phyloP scores from a whole-genome alignment of 2,888 invertebrate genomes.

The Agrochola macilenta region DNA sequence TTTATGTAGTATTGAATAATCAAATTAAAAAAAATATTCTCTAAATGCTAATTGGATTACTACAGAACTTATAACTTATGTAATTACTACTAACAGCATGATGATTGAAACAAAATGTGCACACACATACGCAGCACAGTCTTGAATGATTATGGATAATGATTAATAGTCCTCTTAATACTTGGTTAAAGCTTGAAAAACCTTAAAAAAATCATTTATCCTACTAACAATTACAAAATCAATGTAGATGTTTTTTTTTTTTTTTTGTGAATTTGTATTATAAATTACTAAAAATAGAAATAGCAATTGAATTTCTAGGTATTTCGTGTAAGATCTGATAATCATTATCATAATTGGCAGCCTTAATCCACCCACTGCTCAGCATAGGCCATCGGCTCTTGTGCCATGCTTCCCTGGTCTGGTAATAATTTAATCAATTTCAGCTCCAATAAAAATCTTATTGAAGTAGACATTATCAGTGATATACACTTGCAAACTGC shows the following conservation, averaged over 20 bases:
- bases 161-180: background rate
- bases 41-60: slow-evolving; percentile 4
- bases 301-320: background rate
- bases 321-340: background rate
- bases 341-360: background rate
- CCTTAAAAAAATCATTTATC: background rate
- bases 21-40: background rate
- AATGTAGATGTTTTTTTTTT: background rate
- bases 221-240: background rate
- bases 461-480: slow-evolving; percentile 6
- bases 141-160: background rate
- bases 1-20: background rate
- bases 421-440: background rate
- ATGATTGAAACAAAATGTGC: background rate
- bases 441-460: background rate
- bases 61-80: background rate
- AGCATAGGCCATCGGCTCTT: too few relatives aligned
- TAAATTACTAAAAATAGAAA: background rate
- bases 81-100: background rate
- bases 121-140: background rate
- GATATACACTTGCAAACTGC: background rate
- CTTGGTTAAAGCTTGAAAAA: background rate
- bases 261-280: background rate
- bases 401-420: background rate
- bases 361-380: too few relatives aligned